Evolutionary conservation across 2,888 invertebrate genomes (phyloP).

Genomic region (Myathropa florea): DNA sequence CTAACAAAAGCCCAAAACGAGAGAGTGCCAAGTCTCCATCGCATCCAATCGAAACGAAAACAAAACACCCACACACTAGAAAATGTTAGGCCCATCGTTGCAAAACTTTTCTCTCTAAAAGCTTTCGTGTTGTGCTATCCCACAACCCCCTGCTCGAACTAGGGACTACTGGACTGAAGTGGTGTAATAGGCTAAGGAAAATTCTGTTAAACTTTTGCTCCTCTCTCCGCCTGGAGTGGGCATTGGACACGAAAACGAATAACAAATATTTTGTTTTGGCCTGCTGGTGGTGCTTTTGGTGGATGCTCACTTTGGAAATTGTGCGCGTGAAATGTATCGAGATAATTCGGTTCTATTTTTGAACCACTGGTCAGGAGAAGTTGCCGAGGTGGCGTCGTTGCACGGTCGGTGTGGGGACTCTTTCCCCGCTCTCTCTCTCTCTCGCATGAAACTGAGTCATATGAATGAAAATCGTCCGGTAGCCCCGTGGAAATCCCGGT

Average conservation of each 20-base stretch:
- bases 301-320: conserved; percentile 45
- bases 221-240: conserved; percentile 30
- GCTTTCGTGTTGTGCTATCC: conserved; percentile 68
- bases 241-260: background rate
- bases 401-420: background rate
- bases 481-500: conserved; percentile 41
- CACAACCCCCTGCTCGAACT: no score
- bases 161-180: background rate
- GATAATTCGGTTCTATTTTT: conserved; percentile 60
- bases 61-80: conserved; percentile 10
- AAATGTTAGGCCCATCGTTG: conserved; percentile 39
- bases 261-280: conserved; percentile 45
- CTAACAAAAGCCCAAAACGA: background rate
- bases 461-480: conserved; percentile 43
- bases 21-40: background rate
- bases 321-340: conserved; percentile 46
- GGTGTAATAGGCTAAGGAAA: conserved; percentile 66
- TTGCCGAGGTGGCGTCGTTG: background rate
- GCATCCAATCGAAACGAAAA: background rate
- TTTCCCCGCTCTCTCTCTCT: no score
- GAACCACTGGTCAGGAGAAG: conserved; percentile 35
- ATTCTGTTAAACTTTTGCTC: conserved; percentile 59
- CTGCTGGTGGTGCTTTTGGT: conserved; percentile 10
- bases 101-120: conserved; percentile 59
- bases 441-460: conserved; percentile 44